Percentiles rank a stretch among this genome's conserved stretches.
These are phyloP conservation scores for Archivesica marissinica DNA, from an alignment of 1,140 invertebrate species.

Conservation along the genomic window DNA sequence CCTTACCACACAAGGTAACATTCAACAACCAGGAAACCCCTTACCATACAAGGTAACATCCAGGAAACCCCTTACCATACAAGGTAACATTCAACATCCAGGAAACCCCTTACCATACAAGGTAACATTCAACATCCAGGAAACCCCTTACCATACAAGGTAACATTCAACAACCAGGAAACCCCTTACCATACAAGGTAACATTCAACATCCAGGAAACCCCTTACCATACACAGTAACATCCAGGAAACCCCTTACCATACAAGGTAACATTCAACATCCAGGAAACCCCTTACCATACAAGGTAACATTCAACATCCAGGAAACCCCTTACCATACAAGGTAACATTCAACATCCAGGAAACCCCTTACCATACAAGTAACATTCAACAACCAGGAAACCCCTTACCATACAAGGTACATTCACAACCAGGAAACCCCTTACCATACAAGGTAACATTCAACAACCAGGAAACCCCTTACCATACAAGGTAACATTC, in stretches of 20 bases:
- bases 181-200: background rate
- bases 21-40: background rate
- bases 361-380: background rate
- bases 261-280: background rate
- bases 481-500: background rate
- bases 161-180: no score
- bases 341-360: no score
- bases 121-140: background rate
- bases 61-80: no score
- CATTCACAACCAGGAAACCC: background rate
- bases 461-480: no score
- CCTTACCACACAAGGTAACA: background rate
- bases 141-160: background rate
- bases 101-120: background rate
- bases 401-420: no score
- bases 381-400: background rate
- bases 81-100: background rate
- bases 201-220: background rate
- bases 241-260: background rate
- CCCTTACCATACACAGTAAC: background rate
- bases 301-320: background rate
- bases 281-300: background rate
- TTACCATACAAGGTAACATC: background rate
- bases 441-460: no score
- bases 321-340: background rate